phyloP scores from a whole-genome alignment of 2,888 invertebrate genomes.

The Chaetogeoica ovagalla region DNA sequence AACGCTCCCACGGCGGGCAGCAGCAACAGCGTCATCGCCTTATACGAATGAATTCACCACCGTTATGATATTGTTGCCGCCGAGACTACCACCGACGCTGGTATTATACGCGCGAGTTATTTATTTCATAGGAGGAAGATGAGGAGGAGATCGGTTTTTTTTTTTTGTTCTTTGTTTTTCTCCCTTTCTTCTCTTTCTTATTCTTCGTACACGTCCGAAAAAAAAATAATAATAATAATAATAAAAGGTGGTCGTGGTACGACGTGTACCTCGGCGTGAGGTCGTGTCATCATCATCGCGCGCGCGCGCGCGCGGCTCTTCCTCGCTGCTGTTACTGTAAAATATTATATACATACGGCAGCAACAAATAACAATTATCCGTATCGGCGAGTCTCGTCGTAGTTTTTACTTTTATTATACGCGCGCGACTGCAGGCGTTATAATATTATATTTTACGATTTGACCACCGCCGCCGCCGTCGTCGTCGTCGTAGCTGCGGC shows the following conservation, averaged over 20 bases:
- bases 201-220: not conserved
- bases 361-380: conserved; percentile 21
- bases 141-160: no score
- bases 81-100: no score
- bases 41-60: not conserved
- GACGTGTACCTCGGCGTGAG: conserved; percentile 28
- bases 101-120: no score
- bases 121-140: not conserved
- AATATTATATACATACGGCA: not conserved
- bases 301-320: conserved; percentile 4
- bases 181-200: not conserved
- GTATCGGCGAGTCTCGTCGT: not conserved
- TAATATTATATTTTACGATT: conserved; percentile 21
- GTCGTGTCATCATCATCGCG: conserved; percentile 18
- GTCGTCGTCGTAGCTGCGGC: no score
- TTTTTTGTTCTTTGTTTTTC: not conserved
- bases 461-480: not conserved
- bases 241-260: conserved; percentile 3
- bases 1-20: conserved; percentile 24
- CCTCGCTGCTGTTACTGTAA: not conserved
- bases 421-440: conserved; percentile 4
- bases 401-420: not conserved
- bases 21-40: not conserved
- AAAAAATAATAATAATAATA: no score
- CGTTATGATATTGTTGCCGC: not conserved